These are phyloP conservation scores for Periophthalmus modestus DNA, from an alignment of 2,113 vertebrate species.

Conservation along the genomic window DNA sequence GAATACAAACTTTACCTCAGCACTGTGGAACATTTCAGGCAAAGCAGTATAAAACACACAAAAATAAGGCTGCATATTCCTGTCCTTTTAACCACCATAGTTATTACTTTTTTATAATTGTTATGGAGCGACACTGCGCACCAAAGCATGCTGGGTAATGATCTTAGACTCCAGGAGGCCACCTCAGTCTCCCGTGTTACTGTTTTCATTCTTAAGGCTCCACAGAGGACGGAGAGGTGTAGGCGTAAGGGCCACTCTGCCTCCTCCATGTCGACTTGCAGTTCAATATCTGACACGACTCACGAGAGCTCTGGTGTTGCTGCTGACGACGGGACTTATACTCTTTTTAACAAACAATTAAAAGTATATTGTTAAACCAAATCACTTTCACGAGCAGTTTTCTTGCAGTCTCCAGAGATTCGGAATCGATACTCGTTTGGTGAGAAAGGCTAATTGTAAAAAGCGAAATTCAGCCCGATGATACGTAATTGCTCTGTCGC, in stretches of 20 bases:
- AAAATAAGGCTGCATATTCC: too few relatives aligned
- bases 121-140: too few relatives aligned
- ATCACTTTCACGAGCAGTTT: constrained; percentile 3
- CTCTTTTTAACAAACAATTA: constrained; percentile 17
- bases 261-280: constrained; percentile 34
- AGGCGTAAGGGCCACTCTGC: constrained; percentile 35
- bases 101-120: too few relatives aligned
- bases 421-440: constrained; percentile 20
- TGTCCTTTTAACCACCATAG: too few relatives aligned
- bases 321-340: constrained; percentile 48
- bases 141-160: too few relatives aligned
- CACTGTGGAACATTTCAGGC: too few relatives aligned
- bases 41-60: too few relatives aligned
- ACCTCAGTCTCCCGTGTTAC: constrained; percentile 28
- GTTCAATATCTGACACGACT: constrained; percentile 63
- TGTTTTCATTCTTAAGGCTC: constrained; percentile 31
- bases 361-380: constrained; percentile 31
- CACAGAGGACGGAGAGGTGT: constrained; percentile 18
- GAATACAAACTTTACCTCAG: too few relatives aligned
- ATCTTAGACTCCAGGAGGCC: too few relatives aligned
- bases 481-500: constrained; percentile 35
- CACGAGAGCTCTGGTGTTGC: constrained; percentile 46
- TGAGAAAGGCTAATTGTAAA: constrained; percentile 33
- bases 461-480: constrained; percentile 17
- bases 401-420: neutral